phyloP scores from a whole-genome alignment of 2,888 invertebrate genomes.

The Pegoplata infirma region DNA sequence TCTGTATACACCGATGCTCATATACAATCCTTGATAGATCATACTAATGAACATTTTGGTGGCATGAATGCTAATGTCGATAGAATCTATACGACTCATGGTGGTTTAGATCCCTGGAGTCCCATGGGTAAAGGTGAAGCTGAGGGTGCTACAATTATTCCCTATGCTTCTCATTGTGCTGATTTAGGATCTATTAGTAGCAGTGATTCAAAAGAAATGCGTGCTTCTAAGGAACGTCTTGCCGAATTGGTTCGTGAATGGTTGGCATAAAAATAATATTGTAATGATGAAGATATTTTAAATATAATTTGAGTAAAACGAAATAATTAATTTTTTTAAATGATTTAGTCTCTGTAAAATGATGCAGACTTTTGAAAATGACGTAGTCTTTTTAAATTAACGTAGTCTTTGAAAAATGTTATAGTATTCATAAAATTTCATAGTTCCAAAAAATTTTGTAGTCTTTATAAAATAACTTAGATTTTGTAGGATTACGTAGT shows the following conservation, averaged over 20 bases:
- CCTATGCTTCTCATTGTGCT: constrained; percentile 72
- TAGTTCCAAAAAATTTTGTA: no score
- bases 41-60: constrained; percentile 79
- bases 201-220: constrained; percentile 71
- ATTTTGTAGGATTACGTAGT: no score
- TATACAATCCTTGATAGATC: constrained; percentile 65
- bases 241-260: constrained; percentile 71
- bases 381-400: no score
- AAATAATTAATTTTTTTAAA: no score
- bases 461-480: no score
- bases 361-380: no score
- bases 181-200: constrained; percentile 72
- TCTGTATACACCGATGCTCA: constrained; percentile 65
- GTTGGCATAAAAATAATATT: constrained; percentile 70
- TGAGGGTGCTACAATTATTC: constrained; percentile 70
- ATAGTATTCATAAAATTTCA: no score
- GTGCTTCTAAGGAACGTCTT: constrained; percentile 71
- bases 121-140: constrained; percentile 77
- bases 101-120: constrained; percentile 81
- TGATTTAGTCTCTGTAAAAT: no score
- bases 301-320: no score
- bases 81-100: constrained; percentile 80
- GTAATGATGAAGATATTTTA: no score
- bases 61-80: constrained; percentile 77
- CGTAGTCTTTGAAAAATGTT: no score